Conservation (phyloP, 2,797 vertebrate genomes). For the Channa striata region DNA sequence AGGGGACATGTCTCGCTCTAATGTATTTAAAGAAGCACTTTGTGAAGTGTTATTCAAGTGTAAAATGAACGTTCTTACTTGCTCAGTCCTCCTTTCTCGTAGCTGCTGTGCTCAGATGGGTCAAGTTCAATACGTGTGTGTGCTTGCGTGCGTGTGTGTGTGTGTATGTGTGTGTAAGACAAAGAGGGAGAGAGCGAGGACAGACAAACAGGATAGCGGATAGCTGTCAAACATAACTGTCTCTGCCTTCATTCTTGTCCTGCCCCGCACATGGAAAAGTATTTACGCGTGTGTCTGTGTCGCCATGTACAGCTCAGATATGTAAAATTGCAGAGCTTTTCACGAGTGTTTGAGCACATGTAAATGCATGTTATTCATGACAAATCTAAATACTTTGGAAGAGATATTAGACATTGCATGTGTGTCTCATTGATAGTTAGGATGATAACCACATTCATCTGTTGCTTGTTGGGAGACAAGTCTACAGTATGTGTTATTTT, state of each 20-base stretch:
- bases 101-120: conserved; percentile 51
- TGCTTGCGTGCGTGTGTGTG: conserved; percentile 13
- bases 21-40: background rate
- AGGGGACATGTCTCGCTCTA: background rate
- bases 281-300: conserved; percentile 16
- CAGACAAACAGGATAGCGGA: conserved; percentile 39
- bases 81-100: conserved; percentile 21
- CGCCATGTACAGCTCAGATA: background rate
- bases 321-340: conserved; percentile 6
- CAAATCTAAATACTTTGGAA: background rate
- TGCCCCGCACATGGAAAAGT: conserved; percentile 41
- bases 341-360: background rate
- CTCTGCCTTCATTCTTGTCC: conserved; percentile 36
- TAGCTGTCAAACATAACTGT: conserved; percentile 48
- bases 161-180: background rate
- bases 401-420: background rate
- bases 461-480: background rate
- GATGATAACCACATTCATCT: background rate
- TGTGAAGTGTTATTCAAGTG: background rate
- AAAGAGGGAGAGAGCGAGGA: background rate
- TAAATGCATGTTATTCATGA: background rate
- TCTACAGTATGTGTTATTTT: background rate
- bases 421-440: background rate
- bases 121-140: conserved; percentile 58
- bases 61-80: conserved; percentile 16